Evolutionary conservation across 2,888 invertebrate species (phyloP).

Genomic region (Sarcophaga rosellei): DNA sequence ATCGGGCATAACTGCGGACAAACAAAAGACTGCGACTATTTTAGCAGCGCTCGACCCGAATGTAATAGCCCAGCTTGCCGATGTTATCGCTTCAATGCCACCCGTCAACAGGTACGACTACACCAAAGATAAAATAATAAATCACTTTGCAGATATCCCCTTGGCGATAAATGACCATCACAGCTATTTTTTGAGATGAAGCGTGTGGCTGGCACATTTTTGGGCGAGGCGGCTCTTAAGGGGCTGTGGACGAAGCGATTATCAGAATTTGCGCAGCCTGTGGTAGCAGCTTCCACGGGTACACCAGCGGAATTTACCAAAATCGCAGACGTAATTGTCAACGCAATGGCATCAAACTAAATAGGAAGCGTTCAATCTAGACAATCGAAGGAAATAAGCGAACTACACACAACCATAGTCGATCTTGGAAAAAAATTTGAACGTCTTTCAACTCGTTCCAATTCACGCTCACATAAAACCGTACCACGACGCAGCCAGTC

Average conservation of each 20-base stretch:
- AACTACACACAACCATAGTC: slow-evolving; percentile 1
- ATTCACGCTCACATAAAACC: slow-evolving; percentile 5
- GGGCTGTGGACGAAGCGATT: slow-evolving; percentile 34
- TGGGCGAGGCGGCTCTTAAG: slow-evolving; percentile 39
- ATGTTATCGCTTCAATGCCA: neutral
- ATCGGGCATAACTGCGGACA: too few species aligned
- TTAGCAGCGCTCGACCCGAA: too few species aligned
- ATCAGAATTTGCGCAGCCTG: slow-evolving; percentile 6
- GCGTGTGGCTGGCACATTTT: neutral
- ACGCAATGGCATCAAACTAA: slow-evolving; percentile 31
- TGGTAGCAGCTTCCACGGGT: slow-evolving; percentile 14
- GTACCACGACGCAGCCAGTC: slow-evolving; percentile 12
- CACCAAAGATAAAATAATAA: too few species aligned
- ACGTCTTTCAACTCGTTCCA: slow-evolving; percentile 1
- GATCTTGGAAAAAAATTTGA: slow-evolving; percentile 37
- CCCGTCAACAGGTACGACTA: neutral
- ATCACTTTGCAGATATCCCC: too few species aligned
- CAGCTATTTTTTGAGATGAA: slow-evolving; percentile 45
- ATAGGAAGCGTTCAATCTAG: neutral
- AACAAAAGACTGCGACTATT: too few species aligned
- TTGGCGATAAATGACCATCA: neutral
- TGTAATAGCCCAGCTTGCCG: slow-evolving; percentile 17
- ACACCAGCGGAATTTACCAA: slow-evolving; percentile 43
- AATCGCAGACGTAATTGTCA: slow-evolving; percentile 20
- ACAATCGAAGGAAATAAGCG: slow-evolving; percentile 3